Evolutionary conservation across 2,888 invertebrate genomes (phyloP), one percentile per base, ranked within the genome.

Genomic region (Matsumyia berberina): DNA sequence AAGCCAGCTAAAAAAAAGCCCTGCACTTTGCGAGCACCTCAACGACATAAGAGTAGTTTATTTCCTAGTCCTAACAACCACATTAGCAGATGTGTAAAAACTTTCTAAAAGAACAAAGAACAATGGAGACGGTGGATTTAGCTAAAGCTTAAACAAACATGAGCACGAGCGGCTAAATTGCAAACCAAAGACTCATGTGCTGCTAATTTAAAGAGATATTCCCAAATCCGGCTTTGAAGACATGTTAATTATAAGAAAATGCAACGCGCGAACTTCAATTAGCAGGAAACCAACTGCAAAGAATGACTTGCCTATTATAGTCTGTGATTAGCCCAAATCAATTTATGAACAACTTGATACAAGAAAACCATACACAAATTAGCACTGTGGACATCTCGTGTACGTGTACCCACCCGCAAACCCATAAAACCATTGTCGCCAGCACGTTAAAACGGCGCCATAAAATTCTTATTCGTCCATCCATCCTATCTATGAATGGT

Each of bases 261-360:
- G 31, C 12, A n/a, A n/a, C 31, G 31, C 9, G 31, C 4, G 1
- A 15, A 15, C 35, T 46, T 24, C 35, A 64, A 64, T 64, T 64
- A 64, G 24, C 17, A n/a, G n/a, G n/a, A 64, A 24, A 33, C 49
- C 35, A 49, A 35, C 37, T 49, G 17, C 44, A n/a, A 9, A 1
- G n/a, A 17, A 46, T 46, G n/a, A 19, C 19, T 49, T 8, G 33
- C 9, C 19, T 46, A 64, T 6, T 11, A 15, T 31, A 31, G 31
- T 15, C 8, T 29, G 8, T 15, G 31, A 12, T 5, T 29, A 12
- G 51, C 5, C 12, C 31, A 29, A 51, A 31, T 5, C 2, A 2
- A 31, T 31, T n/a, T n/a, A n/a, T n/a, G 5, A 12, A 0, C 53
- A 53, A 53, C 53, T 53, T 33, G 31, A 53, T 53, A 31, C 31